phyloP scores from a whole-genome alignment of 2,113 vertebrate genomes.

The Ariopsis seemanni region DNA sequence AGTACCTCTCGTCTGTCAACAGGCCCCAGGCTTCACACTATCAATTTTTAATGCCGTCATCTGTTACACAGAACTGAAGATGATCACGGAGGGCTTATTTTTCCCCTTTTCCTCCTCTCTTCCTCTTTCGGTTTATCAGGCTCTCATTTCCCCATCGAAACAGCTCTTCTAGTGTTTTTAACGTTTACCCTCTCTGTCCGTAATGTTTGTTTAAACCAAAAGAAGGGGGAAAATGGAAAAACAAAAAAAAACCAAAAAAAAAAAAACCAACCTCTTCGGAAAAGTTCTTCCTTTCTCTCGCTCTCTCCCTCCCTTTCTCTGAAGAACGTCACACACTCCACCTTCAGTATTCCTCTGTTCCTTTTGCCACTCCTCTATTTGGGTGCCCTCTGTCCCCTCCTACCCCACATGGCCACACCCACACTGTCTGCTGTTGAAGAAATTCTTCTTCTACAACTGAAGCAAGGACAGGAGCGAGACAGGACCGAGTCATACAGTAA shows the following conservation, averaged over 20 bases:
- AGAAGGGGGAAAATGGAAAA: conserved; percentile 53
- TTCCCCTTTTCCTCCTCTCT: neutral
- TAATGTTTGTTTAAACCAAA: conserved; percentile 52
- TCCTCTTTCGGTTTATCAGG: conserved; percentile 45
- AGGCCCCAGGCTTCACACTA: conserved; percentile 70
- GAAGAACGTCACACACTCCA: conserved; percentile 65
- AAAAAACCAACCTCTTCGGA: conserved; percentile 61
- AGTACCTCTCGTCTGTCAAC: conserved; percentile 61
- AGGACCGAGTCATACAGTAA: neutral
- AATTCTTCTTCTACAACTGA: neutral
- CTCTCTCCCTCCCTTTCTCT: conserved; percentile 68
- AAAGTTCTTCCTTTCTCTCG: conserved; percentile 71
- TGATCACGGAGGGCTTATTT: conserved; percentile 50
- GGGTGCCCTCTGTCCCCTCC: conserved; percentile 23
- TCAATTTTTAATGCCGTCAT: conserved; percentile 71
- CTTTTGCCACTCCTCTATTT: conserved; percentile 51
- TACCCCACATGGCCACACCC: conserved; percentile 11
- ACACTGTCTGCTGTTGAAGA: neutral
- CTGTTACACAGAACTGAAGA: conserved; percentile 55
- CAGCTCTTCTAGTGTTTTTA: conserved; percentile 12
- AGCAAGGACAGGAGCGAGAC: neutral
- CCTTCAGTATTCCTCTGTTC: conserved; percentile 49
- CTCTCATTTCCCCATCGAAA: conserved; percentile 37
- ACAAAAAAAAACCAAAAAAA: neutral
- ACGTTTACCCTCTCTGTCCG: conserved; percentile 14